These are phyloP conservation scores for Orthonevra nobilis DNA, from an alignment of 2,888 invertebrate species.

Conservation along the genomic window DNA sequence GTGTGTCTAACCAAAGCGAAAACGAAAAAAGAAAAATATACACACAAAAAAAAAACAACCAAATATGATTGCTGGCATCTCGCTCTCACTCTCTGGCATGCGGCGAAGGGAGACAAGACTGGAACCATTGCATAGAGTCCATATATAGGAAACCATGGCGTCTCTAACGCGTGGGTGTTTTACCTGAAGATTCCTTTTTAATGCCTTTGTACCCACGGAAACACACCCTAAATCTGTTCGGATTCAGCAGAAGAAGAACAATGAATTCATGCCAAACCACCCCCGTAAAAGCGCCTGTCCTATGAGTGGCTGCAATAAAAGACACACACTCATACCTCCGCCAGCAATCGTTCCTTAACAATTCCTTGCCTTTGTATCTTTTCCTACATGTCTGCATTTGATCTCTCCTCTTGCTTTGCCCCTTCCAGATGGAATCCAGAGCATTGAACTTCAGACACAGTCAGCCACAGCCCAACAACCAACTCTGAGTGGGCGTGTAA, in stretches of 20 bases:
- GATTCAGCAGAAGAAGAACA: background rate
- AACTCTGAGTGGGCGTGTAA: slow-evolving; percentile 66
- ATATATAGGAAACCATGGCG: slow-evolving; percentile 10
- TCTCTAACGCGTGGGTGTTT: slow-evolving; percentile 10
- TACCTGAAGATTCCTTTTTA: background rate
- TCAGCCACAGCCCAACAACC: background rate
- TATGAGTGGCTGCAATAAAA: no score
- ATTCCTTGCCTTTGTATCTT: background rate
- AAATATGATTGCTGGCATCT: slow-evolving; percentile 29
- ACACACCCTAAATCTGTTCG: slow-evolving; percentile 44
- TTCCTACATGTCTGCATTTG: slow-evolving; percentile 17
- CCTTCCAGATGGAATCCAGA: slow-evolving; percentile 5
- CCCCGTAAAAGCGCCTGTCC: slow-evolving; percentile 26
- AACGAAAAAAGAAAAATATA: slow-evolving; percentile 11
- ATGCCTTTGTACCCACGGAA: background rate
- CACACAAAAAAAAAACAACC: slow-evolving; percentile 1
- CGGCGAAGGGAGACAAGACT: slow-evolving; percentile 34
- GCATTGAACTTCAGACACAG: slow-evolving; percentile 46
- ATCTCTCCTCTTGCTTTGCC: background rate
- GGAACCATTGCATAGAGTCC: background rate
- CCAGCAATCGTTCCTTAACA: background rate
- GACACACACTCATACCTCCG: background rate
- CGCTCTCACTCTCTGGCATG: background rate
- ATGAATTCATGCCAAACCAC: slow-evolving; percentile 38
- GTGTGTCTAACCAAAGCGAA: background rate